phyloP scores from a whole-genome alignment of 2,113 vertebrate species.

The Misgurnus anguillicaudatus region DNA sequence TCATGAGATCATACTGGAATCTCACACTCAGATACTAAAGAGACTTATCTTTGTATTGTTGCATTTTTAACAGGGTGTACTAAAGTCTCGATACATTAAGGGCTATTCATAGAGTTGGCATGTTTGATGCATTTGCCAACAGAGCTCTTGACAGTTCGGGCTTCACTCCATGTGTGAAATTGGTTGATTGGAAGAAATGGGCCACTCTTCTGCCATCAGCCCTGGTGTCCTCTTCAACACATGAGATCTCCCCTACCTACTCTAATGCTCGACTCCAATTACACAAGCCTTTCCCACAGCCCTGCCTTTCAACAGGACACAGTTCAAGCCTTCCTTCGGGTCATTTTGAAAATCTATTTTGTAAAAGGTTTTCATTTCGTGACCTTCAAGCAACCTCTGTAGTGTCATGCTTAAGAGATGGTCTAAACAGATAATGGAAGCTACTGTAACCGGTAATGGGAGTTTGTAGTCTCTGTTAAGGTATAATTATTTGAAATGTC shows the following conservation, averaged over 20 bases:
- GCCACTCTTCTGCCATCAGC: slow-evolving; percentile 42
- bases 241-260: slow-evolving; percentile 42
- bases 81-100: neutral
- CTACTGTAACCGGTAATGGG: slow-evolving; percentile 24
- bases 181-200: slow-evolving; percentile 56
- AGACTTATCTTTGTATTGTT: too few relatives aligned
- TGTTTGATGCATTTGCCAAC: slow-evolving; percentile 25
- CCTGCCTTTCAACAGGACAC: slow-evolving; percentile 6
- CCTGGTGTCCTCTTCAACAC: slow-evolving; percentile 45
- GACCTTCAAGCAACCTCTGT: slow-evolving; percentile 1
- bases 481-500: slow-evolving; percentile 5
- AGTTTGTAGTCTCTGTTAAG: neutral
- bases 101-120: neutral
- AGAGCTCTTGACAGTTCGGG: slow-evolving; percentile 38
- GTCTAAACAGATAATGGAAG: slow-evolving; percentile 20
- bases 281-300: slow-evolving; percentile 47
- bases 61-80: too few relatives aligned
- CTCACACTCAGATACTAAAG: too few relatives aligned
- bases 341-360: neutral
- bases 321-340: neutral
- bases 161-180: slow-evolving; percentile 39
- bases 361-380: neutral
- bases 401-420: neutral
- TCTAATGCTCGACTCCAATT: slow-evolving; percentile 52
- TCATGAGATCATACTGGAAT: too few relatives aligned